Percentiles rank a stretch among this genome's conserved stretches.
phyloP scores from a whole-genome alignment of 2,888 invertebrate species.

The Chymomyza fuscimana region DNA sequence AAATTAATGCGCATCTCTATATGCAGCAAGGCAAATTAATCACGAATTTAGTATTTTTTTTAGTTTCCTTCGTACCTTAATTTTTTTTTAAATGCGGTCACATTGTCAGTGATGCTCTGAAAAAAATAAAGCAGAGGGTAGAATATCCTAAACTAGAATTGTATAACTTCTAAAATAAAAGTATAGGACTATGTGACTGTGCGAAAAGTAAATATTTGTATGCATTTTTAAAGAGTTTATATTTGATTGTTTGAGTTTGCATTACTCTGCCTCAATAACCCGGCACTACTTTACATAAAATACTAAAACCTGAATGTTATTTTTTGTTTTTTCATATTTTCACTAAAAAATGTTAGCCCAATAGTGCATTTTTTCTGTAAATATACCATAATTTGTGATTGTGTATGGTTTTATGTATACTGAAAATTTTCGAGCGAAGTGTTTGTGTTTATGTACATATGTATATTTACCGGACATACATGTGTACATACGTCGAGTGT shows the following conservation, averaged over 20 bases:
- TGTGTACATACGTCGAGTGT: not conserved
- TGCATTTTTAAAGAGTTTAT: not conserved
- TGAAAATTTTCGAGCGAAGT: constrained; percentile 38
- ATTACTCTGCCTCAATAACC: too few species aligned
- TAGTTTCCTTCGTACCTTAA: not conserved
- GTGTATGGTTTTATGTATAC: constrained; percentile 44
- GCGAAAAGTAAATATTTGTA: not conserved
- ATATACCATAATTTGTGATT: constrained; percentile 6
- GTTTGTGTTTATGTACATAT: constrained; percentile 3
- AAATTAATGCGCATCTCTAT: too few species aligned
- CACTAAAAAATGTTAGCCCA: too few species aligned
- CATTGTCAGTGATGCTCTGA: not conserved
- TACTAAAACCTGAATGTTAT: not conserved
- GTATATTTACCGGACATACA: not conserved
- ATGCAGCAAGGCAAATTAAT: too few species aligned
- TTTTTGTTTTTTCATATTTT: too few species aligned
- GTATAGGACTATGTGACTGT: not conserved
- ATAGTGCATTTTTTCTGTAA: not conserved
- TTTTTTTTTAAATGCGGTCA: not conserved
- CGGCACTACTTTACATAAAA: not conserved
- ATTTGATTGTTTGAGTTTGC: too few species aligned
- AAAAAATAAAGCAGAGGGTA: not conserved
- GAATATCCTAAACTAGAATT: not conserved
- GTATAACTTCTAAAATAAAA: not conserved
- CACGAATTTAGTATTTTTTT: not conserved